Base-by-base conservation (phyloP, 2,888 invertebrate species). In the Drosophila austrosaltans region DNA sequence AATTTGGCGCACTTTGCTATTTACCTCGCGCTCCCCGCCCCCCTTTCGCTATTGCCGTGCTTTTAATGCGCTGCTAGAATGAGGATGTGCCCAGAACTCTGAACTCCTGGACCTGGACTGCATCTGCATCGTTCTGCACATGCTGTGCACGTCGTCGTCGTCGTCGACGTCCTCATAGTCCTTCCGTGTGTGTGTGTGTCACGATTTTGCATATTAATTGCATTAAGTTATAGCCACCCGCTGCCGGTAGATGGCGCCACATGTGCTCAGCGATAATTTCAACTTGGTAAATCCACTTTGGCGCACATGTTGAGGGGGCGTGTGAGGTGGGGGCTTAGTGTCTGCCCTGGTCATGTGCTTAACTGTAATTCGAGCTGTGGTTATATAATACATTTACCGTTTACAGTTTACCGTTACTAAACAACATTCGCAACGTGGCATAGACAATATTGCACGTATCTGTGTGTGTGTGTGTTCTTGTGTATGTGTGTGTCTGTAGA, bases 191-290 rank as follows among this genome's bases (percentile, higher is more conserved):
- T 36, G 32, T 53, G 36, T 60, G 42, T 90, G 88, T 89, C 91
- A 90, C 90, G 83, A 90, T 79, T 90, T 90, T 89, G 90, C 90
- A 89, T 90, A 90, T 90, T 89, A 90, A 89, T 89, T 90, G 89
- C 90, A 89, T 90, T 89, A 90, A 89, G 90, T 82, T 89, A 90
- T 90, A 82, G 79, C 87, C 78, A 78, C 60, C 75, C 59, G 67
- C 70, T 56, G 62, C 62, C 69, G 54, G 66, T 77, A 62, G 75
- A 75, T 86, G 83, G 82, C 88, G 86, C 75, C 77, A 87, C 90
- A 89, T 90, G 89, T 81, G 53, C 63, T 60, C 64, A 70, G 86
- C 80, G 89, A 86, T 86, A 86, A 86, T 86, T 86, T 88, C 76
- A 83, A 84, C 84, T 77, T 71, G 84, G 81, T 76, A 86, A 89